phyloP scores from a whole-genome alignment of 2,113 vertebrate genomes.

The Corythaixoides concolor region DNA sequence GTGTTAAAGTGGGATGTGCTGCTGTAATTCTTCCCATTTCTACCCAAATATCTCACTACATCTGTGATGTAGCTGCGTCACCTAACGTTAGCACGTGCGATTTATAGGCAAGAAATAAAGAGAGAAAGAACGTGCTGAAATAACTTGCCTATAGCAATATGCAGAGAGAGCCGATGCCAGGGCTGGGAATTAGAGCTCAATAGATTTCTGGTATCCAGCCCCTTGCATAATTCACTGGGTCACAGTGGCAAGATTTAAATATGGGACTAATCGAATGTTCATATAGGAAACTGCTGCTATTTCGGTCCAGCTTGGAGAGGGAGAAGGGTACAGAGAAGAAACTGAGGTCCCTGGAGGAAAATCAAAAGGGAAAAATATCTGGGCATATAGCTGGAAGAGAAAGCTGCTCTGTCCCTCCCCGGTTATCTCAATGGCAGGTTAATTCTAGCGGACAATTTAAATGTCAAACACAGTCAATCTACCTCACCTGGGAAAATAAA shows the following conservation, averaged over 20 bases:
- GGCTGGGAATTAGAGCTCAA: slow-evolving; percentile 40
- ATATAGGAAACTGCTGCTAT: not conserved
- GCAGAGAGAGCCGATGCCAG: not conserved
- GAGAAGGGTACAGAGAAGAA: slow-evolving; percentile 1
- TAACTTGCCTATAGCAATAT: slow-evolving; percentile 13
- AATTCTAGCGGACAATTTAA: slow-evolving; percentile 30
- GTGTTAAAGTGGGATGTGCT: not conserved
- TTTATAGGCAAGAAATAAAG: not conserved
- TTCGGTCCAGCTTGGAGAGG: not conserved
- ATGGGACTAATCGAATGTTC: slow-evolving; percentile 40
- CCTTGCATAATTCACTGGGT: slow-evolving; percentile 52
- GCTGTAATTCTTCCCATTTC: not conserved
- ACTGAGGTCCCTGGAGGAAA: not conserved
- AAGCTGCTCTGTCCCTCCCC: not conserved
- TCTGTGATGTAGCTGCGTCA: slow-evolving; percentile 33
- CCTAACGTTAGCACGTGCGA: not conserved
- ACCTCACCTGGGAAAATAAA: not conserved
- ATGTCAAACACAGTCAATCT: not conserved
- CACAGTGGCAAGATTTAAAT: slow-evolving; percentile 40
- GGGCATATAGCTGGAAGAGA: not conserved
- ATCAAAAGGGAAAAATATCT: fast-evolving
- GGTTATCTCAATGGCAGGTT: not conserved
- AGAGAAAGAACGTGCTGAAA: not conserved
- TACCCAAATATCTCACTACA: not conserved
- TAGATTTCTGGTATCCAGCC: slow-evolving; percentile 35